Conservation (phyloP, 23 tunicate species). For the Botrylloides violaceus region DNA sequence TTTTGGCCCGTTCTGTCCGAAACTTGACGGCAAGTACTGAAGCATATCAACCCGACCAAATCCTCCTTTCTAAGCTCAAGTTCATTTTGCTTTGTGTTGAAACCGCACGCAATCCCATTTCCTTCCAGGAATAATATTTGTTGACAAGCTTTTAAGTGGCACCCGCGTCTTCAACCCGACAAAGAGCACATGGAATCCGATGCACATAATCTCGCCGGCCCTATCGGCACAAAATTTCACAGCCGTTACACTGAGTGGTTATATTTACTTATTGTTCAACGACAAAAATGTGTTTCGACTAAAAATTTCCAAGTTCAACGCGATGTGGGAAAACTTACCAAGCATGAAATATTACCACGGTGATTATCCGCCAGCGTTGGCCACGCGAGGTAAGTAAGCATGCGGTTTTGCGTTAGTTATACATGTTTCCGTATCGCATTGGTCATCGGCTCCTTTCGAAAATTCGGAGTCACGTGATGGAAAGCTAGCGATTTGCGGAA, state of each 20-base stretch:
- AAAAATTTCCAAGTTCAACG: neutral
- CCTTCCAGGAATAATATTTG: neutral
- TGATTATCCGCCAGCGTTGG: neutral
- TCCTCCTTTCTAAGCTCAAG: too few relatives aligned
- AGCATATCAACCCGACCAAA: too few relatives aligned
- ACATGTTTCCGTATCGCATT: too few relatives aligned
- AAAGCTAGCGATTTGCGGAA: too few relatives aligned
- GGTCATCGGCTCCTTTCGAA: too few relatives aligned
- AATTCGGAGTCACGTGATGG: too few relatives aligned
- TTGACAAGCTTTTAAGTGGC: neutral
- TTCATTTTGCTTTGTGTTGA: too few relatives aligned
- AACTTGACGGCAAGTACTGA: too few relatives aligned
- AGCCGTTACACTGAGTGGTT: neutral
- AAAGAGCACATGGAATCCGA: neutral
- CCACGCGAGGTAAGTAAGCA: neutral
- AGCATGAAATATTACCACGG: neutral
- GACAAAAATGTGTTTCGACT: neutral
- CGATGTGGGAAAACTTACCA: neutral
- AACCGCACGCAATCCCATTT: too few relatives aligned
- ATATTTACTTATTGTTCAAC: neutral
- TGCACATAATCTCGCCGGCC: neutral
- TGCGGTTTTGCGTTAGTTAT: too few relatives aligned
- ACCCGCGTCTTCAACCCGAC: neutral
- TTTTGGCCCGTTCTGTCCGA: too few relatives aligned
- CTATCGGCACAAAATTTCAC: neutral